A percentile compares a stretch with the other conserved stretches of the same genome.
Conservation (phyloP, 2,797 vertebrate species). For the Aphelocoma californica region DNA sequence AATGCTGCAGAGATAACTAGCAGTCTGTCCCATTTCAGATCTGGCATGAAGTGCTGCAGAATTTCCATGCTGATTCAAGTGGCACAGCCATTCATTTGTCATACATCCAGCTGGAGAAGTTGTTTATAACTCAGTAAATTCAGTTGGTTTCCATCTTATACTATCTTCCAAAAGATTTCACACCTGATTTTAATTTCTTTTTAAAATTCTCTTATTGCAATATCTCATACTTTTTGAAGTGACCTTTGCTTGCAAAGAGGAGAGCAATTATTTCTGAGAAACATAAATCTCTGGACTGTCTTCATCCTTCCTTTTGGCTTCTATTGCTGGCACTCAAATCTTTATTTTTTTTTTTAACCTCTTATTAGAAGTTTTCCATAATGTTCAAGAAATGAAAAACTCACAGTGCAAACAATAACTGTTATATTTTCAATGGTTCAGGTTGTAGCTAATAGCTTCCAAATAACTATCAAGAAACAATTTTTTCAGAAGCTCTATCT, state of each 20-base stretch:
- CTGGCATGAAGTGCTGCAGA: constrained; percentile 6
- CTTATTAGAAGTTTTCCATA: background rate
- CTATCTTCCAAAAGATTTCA: background rate
- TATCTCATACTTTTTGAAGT: background rate
- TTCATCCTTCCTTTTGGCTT: background rate
- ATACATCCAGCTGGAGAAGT: background rate
- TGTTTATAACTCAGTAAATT: constrained; percentile 33
- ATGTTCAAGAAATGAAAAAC: background rate
- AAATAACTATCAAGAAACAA: background rate
- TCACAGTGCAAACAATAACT: background rate
- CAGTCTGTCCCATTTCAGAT: background rate
- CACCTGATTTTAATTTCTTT: background rate
- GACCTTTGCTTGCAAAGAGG: background rate
- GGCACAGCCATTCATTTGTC: background rate
- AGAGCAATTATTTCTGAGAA: background rate
- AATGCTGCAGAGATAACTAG: background rate
- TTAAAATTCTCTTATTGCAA: background rate
- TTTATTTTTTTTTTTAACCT: background rate
- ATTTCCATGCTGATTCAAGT: background rate
- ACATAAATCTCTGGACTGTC: background rate
- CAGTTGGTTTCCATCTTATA: background rate
- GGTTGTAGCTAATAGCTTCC: background rate
- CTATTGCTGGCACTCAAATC: background rate
- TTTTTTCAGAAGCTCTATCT: background rate
- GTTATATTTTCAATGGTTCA: background rate